These are phyloP conservation scores for Osmerus mordax DNA, from an alignment of 2,113 vertebrate genomes.

Conservation along the genomic window DNA sequence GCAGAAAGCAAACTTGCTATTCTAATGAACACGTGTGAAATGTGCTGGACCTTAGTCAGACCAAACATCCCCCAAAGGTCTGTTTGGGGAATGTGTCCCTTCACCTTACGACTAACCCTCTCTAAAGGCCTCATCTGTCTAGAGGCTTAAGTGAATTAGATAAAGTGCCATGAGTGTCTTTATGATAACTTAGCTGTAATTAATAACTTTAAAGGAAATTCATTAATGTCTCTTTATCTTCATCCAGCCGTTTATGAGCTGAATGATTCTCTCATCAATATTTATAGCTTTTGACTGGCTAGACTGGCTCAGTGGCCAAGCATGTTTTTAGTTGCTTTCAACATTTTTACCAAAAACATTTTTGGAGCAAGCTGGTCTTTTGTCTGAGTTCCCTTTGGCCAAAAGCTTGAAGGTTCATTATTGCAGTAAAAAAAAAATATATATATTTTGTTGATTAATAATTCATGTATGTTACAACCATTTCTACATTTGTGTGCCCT, in stretches of 20 bases:
- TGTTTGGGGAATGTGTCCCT: too few species aligned
- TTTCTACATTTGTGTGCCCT: too few species aligned
- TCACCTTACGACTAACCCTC: too few species aligned
- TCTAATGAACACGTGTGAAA: too few species aligned
- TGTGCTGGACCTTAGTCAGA: too few species aligned
- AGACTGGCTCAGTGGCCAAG: not conserved
- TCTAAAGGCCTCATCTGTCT: too few species aligned
- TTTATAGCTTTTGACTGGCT: conserved; percentile 13
- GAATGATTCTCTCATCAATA: conserved; percentile 21
- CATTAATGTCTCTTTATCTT: conserved; percentile 3
- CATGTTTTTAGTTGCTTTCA: not conserved
- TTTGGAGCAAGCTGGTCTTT: not conserved
- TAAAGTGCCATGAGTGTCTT: conserved; percentile 3
- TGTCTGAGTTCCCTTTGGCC: too few species aligned
- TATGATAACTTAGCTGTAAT: conserved; percentile 8
- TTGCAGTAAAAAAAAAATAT: not conserved
- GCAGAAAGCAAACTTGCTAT: too few species aligned
- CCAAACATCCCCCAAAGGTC: too few species aligned
- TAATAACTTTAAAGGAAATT: conserved; percentile 9
- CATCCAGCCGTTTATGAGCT: not conserved
- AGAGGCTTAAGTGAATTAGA: conserved; percentile 3
- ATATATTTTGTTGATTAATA: too few species aligned
- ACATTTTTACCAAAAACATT: not conserved
- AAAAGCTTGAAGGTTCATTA: not conserved
- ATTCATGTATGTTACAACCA: too few species aligned